Percentiles rank a stretch among this genome's conserved stretches.
Evolutionary conservation across 2,113 vertebrate species (phyloP).

Genomic region (Euleptes europaea): DNA sequence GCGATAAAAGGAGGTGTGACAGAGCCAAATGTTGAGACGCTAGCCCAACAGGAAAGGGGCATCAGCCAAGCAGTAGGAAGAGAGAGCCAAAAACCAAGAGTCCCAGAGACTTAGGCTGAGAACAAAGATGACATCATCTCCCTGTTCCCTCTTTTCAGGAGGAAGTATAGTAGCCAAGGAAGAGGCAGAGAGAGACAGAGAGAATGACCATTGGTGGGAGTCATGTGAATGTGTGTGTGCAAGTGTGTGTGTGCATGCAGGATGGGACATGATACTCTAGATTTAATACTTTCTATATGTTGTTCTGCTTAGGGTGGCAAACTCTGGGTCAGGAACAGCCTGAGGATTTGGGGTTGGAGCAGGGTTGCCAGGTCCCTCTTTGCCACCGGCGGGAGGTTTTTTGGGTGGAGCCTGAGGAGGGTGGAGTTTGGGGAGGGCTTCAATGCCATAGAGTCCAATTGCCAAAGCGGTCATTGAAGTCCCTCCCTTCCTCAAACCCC

Average conservation of each 20-base stretch:
- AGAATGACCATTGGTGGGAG: neutral
- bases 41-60: neutral
- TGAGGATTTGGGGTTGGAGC: no score
- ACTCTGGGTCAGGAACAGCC: no score
- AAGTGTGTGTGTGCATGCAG: neutral
- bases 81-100: neutral
- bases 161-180: neutral
- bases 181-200: neutral
- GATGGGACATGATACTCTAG: neutral
- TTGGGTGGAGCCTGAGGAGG: no score
- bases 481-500: no score
- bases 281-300: neutral
- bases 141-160: neutral
- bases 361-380: no score
- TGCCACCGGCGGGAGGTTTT: no score
- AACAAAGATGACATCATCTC: neutral
- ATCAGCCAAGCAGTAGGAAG: neutral
- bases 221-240: neutral
- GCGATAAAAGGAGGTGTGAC: constrained; percentile 3
- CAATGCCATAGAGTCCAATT: no score
- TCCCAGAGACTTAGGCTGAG: neutral
- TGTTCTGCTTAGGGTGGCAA: neutral
- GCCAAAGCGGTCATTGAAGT: no score
- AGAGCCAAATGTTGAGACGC: neutral
- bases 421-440: no score